These are phyloP conservation scores for Drosophila jambulina DNA, from an alignment of 1,140 invertebrate species.

Conservation along the genomic window DNA sequence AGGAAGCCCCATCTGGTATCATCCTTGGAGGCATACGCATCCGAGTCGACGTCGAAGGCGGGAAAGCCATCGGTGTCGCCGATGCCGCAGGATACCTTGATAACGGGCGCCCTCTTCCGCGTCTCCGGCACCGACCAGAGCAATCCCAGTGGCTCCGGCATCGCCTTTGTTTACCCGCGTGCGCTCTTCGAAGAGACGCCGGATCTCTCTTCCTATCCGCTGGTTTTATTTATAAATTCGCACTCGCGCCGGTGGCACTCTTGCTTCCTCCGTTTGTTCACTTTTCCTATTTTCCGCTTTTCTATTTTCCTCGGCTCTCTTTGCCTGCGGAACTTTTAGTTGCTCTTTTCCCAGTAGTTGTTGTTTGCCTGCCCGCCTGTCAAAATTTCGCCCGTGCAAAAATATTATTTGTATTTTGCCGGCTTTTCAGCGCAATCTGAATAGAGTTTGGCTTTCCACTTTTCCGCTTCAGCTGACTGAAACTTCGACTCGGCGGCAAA, in stretches of 20 bases:
- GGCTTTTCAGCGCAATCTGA: constrained; percentile 54
- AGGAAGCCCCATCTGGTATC: constrained; percentile 91
- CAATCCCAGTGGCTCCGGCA: constrained; percentile 68
- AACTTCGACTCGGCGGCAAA: constrained; percentile 3
- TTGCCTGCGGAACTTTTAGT: constrained; percentile 38
- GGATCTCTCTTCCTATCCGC: constrained; percentile 40
- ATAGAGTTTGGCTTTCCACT: constrained; percentile 4
- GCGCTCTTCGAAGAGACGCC: constrained; percentile 26
- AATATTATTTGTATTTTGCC: constrained; percentile 65
- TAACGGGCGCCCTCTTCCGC: constrained; percentile 73
- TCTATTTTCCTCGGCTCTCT: constrained; percentile 26
- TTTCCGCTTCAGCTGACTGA: not conserved
- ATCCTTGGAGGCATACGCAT: constrained; percentile 73
- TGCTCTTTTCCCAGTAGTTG: constrained; percentile 35
- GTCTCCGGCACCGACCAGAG: constrained; percentile 67
- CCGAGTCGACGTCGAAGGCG: constrained; percentile 81
- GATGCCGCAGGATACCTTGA: constrained; percentile 82
- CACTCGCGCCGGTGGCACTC: constrained; percentile 33
- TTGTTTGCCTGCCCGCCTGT: constrained; percentile 43
- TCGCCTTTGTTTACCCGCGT: constrained; percentile 34
- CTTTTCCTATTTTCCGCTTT: constrained; percentile 11
- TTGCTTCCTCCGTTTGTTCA: constrained; percentile 8
- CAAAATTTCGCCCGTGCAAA: constrained; percentile 66
- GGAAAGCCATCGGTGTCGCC: constrained; percentile 83
- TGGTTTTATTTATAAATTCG: constrained; percentile 74